Conservation (phyloP, 2,113 vertebrate genomes). For the Channa maculata region DNA sequence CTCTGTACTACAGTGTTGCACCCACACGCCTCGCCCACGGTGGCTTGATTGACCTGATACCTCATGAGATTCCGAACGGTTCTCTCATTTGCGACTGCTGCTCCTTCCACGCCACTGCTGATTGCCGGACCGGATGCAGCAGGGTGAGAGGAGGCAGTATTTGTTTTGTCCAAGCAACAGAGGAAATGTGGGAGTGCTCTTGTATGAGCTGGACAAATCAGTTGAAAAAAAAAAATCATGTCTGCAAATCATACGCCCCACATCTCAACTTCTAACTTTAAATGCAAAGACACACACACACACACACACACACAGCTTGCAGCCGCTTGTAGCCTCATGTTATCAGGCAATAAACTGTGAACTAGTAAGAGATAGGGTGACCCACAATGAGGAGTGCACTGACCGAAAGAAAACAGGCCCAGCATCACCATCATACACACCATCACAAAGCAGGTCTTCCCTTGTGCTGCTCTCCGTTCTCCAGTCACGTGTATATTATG, state of each 20-base stretch:
- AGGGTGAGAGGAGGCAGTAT: not conserved
- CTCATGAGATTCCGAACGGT: slow-evolving; percentile 31
- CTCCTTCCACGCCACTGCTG: slow-evolving; percentile 3
- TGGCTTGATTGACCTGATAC: slow-evolving; percentile 45
- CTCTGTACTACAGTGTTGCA: slow-evolving; percentile 25
- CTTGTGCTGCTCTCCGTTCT: not conserved
- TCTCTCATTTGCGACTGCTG: slow-evolving; percentile 26
- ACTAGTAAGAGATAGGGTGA: slow-evolving; percentile 16
- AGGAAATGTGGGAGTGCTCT: not conserved
- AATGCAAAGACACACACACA: not conserved
- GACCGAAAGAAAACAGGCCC: slow-evolving; percentile 27
- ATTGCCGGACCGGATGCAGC: slow-evolving; percentile 23
- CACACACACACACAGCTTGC: not conserved
- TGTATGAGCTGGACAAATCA: slow-evolving; percentile 11
- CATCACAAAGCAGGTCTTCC: slow-evolving; percentile 9
- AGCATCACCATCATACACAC: not conserved
- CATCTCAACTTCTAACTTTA: not conserved
- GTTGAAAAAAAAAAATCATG: slow-evolving; percentile 22
- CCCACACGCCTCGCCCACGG: slow-evolving; percentile 8
- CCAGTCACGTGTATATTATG: not conserved
- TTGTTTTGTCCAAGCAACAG: slow-evolving; percentile 25
- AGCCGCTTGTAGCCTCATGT: slow-evolving; percentile 10
- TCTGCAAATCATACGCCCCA: not conserved
- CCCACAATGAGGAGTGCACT: slow-evolving; percentile 16
- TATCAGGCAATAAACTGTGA: slow-evolving; percentile 22